Evolutionary conservation across 2,113 vertebrate genomes (phyloP), one percentile per base, ranked within the genome.

Genomic region (Seriola aureovittata): DNA sequence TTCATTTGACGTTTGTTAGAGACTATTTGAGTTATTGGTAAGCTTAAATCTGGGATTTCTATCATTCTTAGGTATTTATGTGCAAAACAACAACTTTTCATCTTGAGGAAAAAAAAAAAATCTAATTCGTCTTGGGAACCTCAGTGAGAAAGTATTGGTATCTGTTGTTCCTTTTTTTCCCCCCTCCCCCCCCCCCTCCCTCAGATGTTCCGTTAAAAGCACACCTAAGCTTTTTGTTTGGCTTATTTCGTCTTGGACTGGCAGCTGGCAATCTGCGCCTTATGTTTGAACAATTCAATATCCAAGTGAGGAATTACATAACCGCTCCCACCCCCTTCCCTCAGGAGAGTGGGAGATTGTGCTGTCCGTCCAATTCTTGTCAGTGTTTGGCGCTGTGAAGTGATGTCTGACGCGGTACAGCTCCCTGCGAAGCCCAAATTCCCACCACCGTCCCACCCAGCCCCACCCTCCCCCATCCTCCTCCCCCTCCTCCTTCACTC

Each of bases 21-120:
- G 87, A 90, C 85, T 75, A 84, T 81, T 82, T 86, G 80, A 91
- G 88, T 93, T 87, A 80, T 92, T 84, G 86, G 89, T 93, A 91
- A 89, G 91, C 91, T 91, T 94, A 85, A 88, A 92, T 88, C 92
- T 92, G 89, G 93, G 92, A 93, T 95, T 94, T 95, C 81, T 91
- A 92, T 91, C 89, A 91, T 93, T 94, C 90, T 94, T 93, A 92
- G 89, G 85, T 94, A 93, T 92, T 93, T 89, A 80, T 92, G 94
- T 92, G 93, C 93, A 87, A 92, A 94, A 94, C 83, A 89, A 89
- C 83, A 79, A 79, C 83, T 89, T 94, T 93, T 91, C 84, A 87
- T 91, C 90, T 84, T 85, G 83, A 90, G 82, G 89, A 0, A 23
- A 57, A 87, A 89, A 81, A 29, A 84, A 89, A 78, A 83, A 78